Evolutionary conservation across 2,113 vertebrate species (phyloP).

Genomic region (Gambusia affinis): DNA sequence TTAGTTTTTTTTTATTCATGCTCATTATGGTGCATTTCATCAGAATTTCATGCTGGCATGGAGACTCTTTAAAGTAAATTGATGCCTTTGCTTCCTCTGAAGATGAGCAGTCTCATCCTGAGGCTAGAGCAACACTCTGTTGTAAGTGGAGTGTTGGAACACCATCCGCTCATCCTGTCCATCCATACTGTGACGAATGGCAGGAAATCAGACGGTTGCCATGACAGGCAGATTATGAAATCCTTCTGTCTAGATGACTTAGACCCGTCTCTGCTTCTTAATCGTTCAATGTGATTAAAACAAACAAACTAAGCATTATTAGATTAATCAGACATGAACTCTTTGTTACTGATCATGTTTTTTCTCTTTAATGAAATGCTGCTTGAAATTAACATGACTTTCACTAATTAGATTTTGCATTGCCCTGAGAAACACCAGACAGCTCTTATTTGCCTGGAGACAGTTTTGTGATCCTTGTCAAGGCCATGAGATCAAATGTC

Average conservation of each 20-base stretch:
- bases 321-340: conserved; percentile 77
- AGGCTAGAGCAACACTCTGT: conserved; percentile 44
- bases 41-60: not conserved
- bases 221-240: conserved; percentile 75
- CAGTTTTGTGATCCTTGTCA: conserved; percentile 73
- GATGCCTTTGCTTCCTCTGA: conserved; percentile 43
- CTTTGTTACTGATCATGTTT: conserved; percentile 75
- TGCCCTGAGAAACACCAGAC: conserved; percentile 73
- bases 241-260: conserved; percentile 72
- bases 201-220: conserved; percentile 73
- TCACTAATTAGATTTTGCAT: conserved; percentile 76
- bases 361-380: conserved; percentile 78
- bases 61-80: conserved; percentile 39
- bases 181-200: conserved; percentile 71
- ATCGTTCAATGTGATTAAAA: conserved; percentile 79
- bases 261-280: conserved; percentile 63
- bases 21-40: not conserved
- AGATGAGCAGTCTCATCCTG: conserved; percentile 52
- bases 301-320: conserved; percentile 79
- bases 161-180: conserved; percentile 15
- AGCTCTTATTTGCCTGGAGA: conserved; percentile 67
- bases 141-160: conserved; percentile 47
- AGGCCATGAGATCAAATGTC: conserved; percentile 55
- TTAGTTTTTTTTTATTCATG: not conserved
- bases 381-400: conserved; percentile 79